Evolutionary conservation across 1,140 invertebrate genomes (phyloP).

Genomic region (Cepaea nemoralis): DNA sequence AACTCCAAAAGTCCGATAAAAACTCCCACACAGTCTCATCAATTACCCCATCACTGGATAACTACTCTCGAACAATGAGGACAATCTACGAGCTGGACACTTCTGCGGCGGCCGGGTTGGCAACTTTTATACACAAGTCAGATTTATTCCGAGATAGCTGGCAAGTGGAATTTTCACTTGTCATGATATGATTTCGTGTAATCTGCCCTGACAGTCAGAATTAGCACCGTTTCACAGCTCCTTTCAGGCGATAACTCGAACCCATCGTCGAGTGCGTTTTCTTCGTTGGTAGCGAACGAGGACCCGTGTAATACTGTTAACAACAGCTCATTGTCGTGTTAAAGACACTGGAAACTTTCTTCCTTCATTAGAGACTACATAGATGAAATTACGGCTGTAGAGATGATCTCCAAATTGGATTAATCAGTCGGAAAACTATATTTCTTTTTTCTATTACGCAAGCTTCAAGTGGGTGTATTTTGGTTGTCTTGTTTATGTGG

Average conservation of each 20-base stretch:
- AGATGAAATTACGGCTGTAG: no score
- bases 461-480: no score
- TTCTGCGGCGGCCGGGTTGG: neutral
- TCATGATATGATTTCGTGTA: neutral
- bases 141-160: neutral
- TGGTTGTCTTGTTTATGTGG: no score
- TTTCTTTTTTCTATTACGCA: no score
- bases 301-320: no score
- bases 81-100: neutral
- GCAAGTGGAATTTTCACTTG: neutral
- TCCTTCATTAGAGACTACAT: no score
- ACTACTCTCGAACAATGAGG: neutral
- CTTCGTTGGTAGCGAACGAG: neutral
- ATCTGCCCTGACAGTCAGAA: neutral
- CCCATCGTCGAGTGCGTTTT: neutral
- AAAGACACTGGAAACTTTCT: no score
- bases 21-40: neutral
- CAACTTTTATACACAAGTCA: neutral
- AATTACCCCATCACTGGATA: neutral
- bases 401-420: no score
- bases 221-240: conserved; percentile 1
- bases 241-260: neutral
- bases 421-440: no score
- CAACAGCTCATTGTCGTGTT: no score
- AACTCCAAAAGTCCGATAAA: neutral